A percentile compares a stretch with the other conserved stretches of the same genome.
phyloP scores from a whole-genome alignment of 2,888 invertebrate genomes.

The Ceriagrion tenellum region DNA sequence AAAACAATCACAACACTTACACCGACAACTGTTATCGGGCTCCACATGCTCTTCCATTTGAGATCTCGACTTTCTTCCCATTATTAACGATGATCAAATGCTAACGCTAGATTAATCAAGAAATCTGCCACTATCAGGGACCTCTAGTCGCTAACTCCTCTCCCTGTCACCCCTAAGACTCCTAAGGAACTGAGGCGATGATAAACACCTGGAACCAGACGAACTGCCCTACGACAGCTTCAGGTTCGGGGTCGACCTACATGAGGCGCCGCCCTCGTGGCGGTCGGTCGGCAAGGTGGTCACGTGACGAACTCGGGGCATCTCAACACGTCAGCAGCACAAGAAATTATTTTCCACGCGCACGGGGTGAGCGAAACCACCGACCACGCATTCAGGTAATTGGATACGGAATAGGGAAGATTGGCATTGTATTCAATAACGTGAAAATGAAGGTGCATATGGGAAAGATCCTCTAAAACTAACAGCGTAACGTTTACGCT shows the following conservation, averaged over 20 bases:
- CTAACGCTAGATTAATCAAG: not conserved
- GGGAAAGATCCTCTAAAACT: too few relatives aligned
- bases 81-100: conserved; percentile 3
- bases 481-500: too few relatives aligned
- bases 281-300: conserved; percentile 59
- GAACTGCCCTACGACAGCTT: conserved; percentile 50
- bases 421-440: too few relatives aligned
- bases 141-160: not conserved
- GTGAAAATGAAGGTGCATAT: too few relatives aligned
- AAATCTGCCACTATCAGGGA: not conserved
- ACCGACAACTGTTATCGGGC: conserved; percentile 57
- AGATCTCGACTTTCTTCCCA: conserved; percentile 57
- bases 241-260: conserved; percentile 61
- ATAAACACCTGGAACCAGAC: conserved; percentile 59
- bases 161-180: not conserved
- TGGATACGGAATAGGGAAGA: too few relatives aligned
- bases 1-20: conserved; percentile 25
- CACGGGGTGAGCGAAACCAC: conserved; percentile 4
- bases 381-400: not conserved
- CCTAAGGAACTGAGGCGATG: not conserved
- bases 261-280: conserved; percentile 66
- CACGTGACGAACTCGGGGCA: conserved; percentile 62
- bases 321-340: conserved; percentile 61
- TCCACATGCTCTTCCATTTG: conserved; percentile 56
- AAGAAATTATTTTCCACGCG: conserved; percentile 9